Evolutionary conservation across 2,888 invertebrate genomes (phyloP).

Genomic region (Leucoma salicis): DNA sequence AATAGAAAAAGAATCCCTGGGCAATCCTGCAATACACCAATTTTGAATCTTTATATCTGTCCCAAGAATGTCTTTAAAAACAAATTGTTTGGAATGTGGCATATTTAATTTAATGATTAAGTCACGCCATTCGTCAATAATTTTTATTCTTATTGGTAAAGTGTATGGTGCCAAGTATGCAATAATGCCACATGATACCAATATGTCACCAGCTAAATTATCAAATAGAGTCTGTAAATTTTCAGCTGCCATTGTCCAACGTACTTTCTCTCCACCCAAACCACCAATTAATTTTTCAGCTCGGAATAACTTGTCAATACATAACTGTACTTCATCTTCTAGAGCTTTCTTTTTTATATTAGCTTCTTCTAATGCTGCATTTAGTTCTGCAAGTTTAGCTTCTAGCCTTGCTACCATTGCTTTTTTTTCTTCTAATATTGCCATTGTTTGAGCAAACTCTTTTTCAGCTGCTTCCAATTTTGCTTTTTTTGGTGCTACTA

Average conservation of each 20-base stretch:
- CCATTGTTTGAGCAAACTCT: conserved; percentile 92
- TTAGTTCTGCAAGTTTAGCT: conserved; percentile 87
- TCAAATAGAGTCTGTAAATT: conserved; percentile 89
- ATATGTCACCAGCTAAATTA: conserved; percentile 93
- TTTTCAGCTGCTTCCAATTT: conserved; percentile 90
- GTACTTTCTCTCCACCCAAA: conserved; percentile 92
- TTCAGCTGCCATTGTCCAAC: conserved; percentile 91
- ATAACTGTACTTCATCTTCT: conserved; percentile 88
- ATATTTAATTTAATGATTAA: conserved; percentile 86
- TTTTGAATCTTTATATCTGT: conserved; percentile 93
- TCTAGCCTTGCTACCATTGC: conserved; percentile 89
- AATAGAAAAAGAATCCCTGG: conserved; percentile 90
- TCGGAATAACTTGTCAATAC: conserved; percentile 91
- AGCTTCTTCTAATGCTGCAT: conserved; percentile 85
- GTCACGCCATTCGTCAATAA: conserved; percentile 87
- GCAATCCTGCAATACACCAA: conserved; percentile 92
- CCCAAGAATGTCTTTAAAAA: conserved; percentile 88
- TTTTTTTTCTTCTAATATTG: conserved; percentile 91
- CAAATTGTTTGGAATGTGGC: conserved; percentile 89
- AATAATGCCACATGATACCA: conserved; percentile 93
- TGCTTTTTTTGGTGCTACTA: conserved; percentile 92
- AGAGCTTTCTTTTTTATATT: conserved; percentile 85
- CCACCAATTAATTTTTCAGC: conserved; percentile 95
- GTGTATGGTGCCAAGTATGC: conserved; percentile 95
- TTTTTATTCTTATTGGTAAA: conserved; percentile 82